Conservation (phyloP, 2,888 invertebrate species). For the Andrena praecox region DNA sequence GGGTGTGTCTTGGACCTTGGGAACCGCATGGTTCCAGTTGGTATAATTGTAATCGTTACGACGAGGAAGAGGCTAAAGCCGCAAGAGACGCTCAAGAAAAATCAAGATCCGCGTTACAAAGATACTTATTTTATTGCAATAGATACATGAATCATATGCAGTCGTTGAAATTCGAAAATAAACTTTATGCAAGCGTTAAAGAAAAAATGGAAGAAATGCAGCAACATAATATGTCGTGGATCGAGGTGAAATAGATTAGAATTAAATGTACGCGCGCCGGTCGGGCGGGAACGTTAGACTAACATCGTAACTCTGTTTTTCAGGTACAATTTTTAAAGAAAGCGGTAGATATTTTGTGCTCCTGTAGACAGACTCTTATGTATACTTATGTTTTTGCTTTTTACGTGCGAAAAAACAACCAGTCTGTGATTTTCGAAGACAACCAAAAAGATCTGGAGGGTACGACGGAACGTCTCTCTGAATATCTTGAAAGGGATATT, state of each 20-base stretch:
- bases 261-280: neutral
- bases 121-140: conserved; percentile 99
- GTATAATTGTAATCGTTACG: conserved; percentile 99
- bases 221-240: conserved; percentile 99
- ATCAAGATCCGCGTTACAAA: conserved; percentile 96
- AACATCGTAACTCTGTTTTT: conserved; percentile 41
- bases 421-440: conserved; percentile 99
- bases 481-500: conserved; percentile 99
- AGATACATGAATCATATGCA: conserved; percentile 99
- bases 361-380: conserved; percentile 99
- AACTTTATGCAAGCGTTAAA: conserved; percentile 97
- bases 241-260: conserved; percentile 89
- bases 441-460: conserved; percentile 99
- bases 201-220: conserved; percentile 99
- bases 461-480: conserved; percentile 98
- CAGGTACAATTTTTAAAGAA: conserved; percentile 98
- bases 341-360: conserved; percentile 98
- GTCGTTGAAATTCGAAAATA: conserved; percentile 98
- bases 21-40: conserved; percentile 99
- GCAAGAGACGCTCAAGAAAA: conserved; percentile 98
- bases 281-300: neutral
- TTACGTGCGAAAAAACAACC: conserved; percentile 98
- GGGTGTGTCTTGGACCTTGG: conserved; percentile 99
- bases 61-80: conserved; percentile 98
- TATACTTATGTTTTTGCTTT: conserved; percentile 99